Base-by-base conservation (phyloP, 1,140 invertebrate species). In the Gonioctena quinquepunctata region DNA sequence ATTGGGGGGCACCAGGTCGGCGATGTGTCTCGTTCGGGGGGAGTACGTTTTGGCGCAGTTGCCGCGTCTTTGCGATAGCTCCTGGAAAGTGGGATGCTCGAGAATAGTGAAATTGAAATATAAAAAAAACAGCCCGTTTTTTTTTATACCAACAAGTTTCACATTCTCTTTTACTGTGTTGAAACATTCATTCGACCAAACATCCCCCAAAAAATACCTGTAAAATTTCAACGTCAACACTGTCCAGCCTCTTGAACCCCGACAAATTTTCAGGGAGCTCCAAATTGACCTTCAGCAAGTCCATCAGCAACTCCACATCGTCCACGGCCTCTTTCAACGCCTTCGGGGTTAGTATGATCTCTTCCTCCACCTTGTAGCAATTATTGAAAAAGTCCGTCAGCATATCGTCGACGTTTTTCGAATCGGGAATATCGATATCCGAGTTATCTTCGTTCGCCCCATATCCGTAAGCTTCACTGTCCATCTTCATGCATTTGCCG, bases 1-100 rank as follows among this genome's bases (percentile, higher is more conserved):
- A 70, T 70, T 77, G 13, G 77, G 77, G 22, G 77, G 69, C 22
- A 78, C 52, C 54, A 68, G 27, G 49, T 69, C 66, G 26, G 13
- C n/a, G 2, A 49, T 7, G 33, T 22, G 28, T 21, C 11, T 4
- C 19, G 22, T n/a, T n/a, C n/a, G n/a, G n/a, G n/a, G n/a, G n/a
- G n/a, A n/a, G n/a, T n/a, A n/a, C n/a, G n/a, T n/a, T n/a, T n/a
- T n/a, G n/a, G n/a, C n/a, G n/a, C n/a, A n/a, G n/a, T n/a, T n/a
- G n/a, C n/a, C n/a, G n/a, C n/a, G n/a, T n/a, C n/a, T n/a, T n/a
- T n/a, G n/a, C n/a, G n/a, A n/a, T n/a, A n/a, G n/a, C n/a, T n/a
- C n/a, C n/a, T n/a, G n/a, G n/a, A n/a, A n/a, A n/a, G n/a, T n/a
- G n/a, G n/a, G n/a, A n/a, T n/a, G n/a, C n/a, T n/a, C n/a, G n/a